Evolutionary conservation across 2,113 vertebrate species (phyloP), one percentile per base, ranked within the genome.

Genomic region (Vanacampus margaritifer): DNA sequence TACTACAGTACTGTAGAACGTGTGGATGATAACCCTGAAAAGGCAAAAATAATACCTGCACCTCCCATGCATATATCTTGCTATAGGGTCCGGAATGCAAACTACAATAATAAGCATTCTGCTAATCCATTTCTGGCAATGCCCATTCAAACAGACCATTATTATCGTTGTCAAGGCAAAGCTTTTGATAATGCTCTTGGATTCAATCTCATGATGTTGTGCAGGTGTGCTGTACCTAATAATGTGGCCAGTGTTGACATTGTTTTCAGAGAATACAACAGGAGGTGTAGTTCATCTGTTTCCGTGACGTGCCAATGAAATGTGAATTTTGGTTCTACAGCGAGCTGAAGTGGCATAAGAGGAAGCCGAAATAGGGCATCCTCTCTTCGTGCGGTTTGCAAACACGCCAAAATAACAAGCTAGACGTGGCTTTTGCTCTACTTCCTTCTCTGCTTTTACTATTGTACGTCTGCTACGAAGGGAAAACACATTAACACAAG

Each of bases 311-410:
- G 12, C 12, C 23, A 17, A 6, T 21, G 3, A 2, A 56, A 56
- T 45, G 26, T 51, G n/a, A 65, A 32, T 2, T 26, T 17, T 41
- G 69, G 23, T 10, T 64, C 13, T 43, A 6, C 43, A 57, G 26
- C 54, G 26, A 62, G 21, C 10, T 39, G 59, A 17, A n/a, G 21
- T 24, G 35, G 36, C 28, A 6, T 24, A 66, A 79, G 79, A 73
- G 86, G 86, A 89, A 88, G 36, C 79, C 71, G 45, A 88, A 86
- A 56, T 78, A 76, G 83, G 71, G 78, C 82, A 80, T 71, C 58
- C 2, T 78, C 26, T 39, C 51, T 36, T 88, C 86, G 86, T 85
- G 86, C 82, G 86, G 80, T 72, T 64, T 60, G 24, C 36, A 41
- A 41, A 58, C 7, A 39, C 35, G 75, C 71, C 46, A 84, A 86